Evolutionary conservation across 2,888 invertebrate species (phyloP).

Genomic region (Malthinus flaveolus): DNA sequence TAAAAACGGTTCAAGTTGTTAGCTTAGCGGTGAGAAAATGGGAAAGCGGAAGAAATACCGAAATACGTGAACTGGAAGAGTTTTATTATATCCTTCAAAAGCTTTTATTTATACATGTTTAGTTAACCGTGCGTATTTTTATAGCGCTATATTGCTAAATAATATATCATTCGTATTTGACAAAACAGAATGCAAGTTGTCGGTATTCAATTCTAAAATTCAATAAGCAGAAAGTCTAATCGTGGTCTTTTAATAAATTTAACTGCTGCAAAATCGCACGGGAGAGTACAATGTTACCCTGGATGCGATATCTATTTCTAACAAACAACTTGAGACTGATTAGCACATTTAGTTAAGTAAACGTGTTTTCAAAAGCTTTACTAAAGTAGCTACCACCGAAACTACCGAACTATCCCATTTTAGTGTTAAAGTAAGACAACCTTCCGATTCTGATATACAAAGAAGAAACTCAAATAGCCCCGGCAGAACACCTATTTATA

Average conservation of each 20-base stretch:
- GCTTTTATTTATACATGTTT: slow-evolving; percentile 23
- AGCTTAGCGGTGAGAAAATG: slow-evolving; percentile 37
- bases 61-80: slow-evolving; percentile 33
- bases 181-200: slow-evolving; percentile 13
- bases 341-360: slow-evolving; percentile 43
- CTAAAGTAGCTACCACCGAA: slow-evolving; percentile 38
- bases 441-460: slow-evolving; percentile 36
- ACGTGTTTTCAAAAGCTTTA: slow-evolving; percentile 40
- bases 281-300: slow-evolving; percentile 11
- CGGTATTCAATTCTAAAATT: slow-evolving; percentile 1
- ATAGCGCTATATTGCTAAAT: slow-evolving; percentile 22
- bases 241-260: background rate
- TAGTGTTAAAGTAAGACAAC: slow-evolving; percentile 44
- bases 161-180: slow-evolving; percentile 15
- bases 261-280: background rate
- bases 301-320: slow-evolving; percentile 23
- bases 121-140: slow-evolving; percentile 24
- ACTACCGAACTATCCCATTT: slow-evolving; percentile 43
- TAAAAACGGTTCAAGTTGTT: slow-evolving; percentile 35
- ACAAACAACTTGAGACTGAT: slow-evolving; percentile 29
- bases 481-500: slow-evolving; percentile 48
- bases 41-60: slow-evolving; percentile 33
- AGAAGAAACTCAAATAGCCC: slow-evolving; percentile 34
- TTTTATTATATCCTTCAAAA: slow-evolving; percentile 33
- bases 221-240: background rate